Evolutionary conservation across 2,888 invertebrate species (phyloP), one percentile per base, ranked within the genome.

Genomic region (Leptinotarsa juncta): DNA sequence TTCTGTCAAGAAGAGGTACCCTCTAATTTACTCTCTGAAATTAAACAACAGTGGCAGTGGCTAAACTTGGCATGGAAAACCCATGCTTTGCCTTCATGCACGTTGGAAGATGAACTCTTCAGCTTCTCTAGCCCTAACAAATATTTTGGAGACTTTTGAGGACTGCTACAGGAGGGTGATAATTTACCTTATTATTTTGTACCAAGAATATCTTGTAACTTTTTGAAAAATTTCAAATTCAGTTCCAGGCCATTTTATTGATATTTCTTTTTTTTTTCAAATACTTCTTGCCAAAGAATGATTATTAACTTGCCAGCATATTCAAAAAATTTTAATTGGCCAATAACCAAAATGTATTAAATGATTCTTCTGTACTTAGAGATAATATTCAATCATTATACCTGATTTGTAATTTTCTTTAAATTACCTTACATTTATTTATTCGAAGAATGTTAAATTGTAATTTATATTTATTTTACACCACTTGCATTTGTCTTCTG

Each of bases 391-490:
- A 7, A 3, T 62, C 16, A 32, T 32, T 32, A 18, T 57, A 4
- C 20, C 20, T 23, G 12, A 14, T 7, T 62, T 26, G 26, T 62
- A 16, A 42, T 62, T 16, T 32, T n/a, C 4, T 32, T n/a, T 57
- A 14, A 32, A 26, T 12, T 62, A 14, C 15, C 0, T 51, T 51
- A 51, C n/a, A 15, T 42, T n/a, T 42, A 23, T 62, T 62, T 42
- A 5, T 42, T 32, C 4, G n/a, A 26, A 32, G 62, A n/a, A 62
- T 62, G 62, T 62, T 62, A 42, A 18, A 42, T 42, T 62, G 2
- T 62, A 62, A 62, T 42, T 26, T 42, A 62, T 42, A 26, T 62
- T 62, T 62, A 62, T 62, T 62, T 26, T 42, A 62, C n/a, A 62
- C 62, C 62, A 62, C 42, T 62, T 57, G 23, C 16, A 62, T 62